Conservation (phyloP, 1,140 invertebrate genomes). For the Brachionus rubens region DNA sequence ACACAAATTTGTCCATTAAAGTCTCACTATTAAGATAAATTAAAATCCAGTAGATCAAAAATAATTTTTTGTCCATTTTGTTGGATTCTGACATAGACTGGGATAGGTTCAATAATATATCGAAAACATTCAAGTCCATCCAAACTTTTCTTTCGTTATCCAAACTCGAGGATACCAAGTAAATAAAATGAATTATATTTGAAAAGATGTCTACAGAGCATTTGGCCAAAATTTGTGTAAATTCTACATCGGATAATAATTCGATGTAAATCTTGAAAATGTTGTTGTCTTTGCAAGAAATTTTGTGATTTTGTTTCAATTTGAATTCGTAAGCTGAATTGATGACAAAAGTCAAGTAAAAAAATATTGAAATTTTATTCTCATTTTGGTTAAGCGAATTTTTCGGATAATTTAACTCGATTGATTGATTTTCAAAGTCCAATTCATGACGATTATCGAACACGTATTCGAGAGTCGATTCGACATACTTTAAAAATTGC, state of each 20-base stretch:
- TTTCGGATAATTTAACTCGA: conserved; percentile 17
- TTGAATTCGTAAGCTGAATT: conserved; percentile 1
- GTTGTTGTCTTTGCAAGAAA: background rate
- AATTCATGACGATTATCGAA: background rate
- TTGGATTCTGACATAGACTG: background rate
- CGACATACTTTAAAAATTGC: background rate
- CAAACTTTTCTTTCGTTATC: background rate
- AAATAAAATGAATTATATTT: background rate
- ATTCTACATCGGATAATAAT: background rate
- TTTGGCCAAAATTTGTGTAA: background rate
- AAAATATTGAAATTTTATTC: background rate
- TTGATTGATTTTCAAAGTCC: background rate
- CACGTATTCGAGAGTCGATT: background rate
- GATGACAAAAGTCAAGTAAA: background rate
- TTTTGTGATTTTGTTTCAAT: background rate
- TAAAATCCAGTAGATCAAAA: conserved; percentile 5
- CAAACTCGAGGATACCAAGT: background rate
- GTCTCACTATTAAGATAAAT: background rate
- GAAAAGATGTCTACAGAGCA: background rate
- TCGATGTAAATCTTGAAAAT: conserved; percentile 10
- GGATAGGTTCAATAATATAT: too few relatives aligned
- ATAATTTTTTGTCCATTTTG: conserved; percentile 7
- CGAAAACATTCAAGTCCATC: background rate
- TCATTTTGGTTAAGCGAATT: background rate
- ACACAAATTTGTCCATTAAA: background rate